Base-by-base conservation (phyloP, 2,888 invertebrate species). In the Heteropelma amictum region DNA sequence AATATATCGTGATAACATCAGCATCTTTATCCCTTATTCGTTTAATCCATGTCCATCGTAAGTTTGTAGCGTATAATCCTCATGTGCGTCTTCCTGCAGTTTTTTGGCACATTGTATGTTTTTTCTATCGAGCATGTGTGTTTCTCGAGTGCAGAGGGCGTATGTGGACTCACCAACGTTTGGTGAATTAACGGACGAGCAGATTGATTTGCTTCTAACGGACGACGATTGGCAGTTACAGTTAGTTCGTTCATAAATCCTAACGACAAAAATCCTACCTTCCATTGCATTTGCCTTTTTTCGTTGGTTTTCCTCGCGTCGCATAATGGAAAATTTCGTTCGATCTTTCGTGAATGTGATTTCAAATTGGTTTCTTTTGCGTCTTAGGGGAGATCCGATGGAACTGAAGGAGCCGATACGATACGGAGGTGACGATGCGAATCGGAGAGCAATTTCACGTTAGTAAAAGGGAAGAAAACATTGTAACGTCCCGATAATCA, bases 161-260 rank as follows among this genome's bases (percentile, higher is more conserved):
- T 14, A 45, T 40, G 73, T 47, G 28, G 14, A 19, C 35, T 45
- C 40, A 21, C 28, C 54, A 19, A 45, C 75, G 68, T 82, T 82
- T 42, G 82, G 82, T 28, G 49, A 3, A 6, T 14, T 82, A 54
- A 63, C 74, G 12, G 35, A 60, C 10, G 33, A 67, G 6, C 61
- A 80, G 10, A n/a, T 81, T 60, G 69, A 77, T 14, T 54, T 76
- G 3, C 5, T 76, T 17, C 8, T 69, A 5, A n/a, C n/a, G 7
- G 51, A 40, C 12, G 63, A 45, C 14, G 10, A 40, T 7, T 30
- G 45, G 30, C 14, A 40, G n/a, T 35, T 56, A 47, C 63, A 63
- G 53, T 63, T 47, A 54, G 35, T 56, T 56, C 26, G 38, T 30
- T 58, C 30, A n/a, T 6, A 19, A 42, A 60, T 45, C 21, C 53